These are phyloP conservation scores for Falco rusticolus DNA, from an alignment of 2,797 vertebrate genomes.

Conservation along the genomic window DNA sequence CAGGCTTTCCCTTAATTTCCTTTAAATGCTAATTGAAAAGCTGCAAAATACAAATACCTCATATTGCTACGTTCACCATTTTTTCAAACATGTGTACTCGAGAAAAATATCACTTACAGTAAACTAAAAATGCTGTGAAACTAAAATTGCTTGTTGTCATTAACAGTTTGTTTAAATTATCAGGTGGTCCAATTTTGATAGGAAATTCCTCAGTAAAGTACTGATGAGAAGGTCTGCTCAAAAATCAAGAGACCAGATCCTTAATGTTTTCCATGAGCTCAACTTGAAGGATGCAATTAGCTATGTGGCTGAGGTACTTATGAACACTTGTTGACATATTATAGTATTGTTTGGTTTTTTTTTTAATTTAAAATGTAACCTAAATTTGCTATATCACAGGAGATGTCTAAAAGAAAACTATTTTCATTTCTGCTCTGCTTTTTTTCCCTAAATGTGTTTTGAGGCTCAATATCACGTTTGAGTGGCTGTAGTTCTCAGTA, in stretches of 20 bases:
- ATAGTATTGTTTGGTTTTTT: not conserved
- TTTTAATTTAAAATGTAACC: not conserved
- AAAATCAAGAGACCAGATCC: slow-evolving; percentile 87
- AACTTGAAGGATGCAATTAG: slow-evolving; percentile 94
- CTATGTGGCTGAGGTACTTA: slow-evolving; percentile 90
- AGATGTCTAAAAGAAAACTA: not conserved
- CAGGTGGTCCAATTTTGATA: slow-evolving; percentile 93
- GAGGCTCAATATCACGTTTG: not conserved
- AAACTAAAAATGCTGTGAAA: not conserved
- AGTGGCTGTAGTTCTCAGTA: not conserved
- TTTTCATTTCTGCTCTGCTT: not conserved
- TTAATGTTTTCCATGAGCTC: slow-evolving; percentile 93
- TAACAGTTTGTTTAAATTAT: slow-evolving; percentile 33
- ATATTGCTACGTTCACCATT: not conserved
- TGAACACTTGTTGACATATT: not conserved
- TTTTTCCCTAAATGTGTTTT: not conserved
- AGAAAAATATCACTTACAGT: not conserved
- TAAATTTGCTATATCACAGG: not conserved
- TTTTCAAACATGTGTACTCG: not conserved
- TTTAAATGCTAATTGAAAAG: not conserved
- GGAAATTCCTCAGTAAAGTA: slow-evolving; percentile 85
- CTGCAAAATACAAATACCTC: not conserved
- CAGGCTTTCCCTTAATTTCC: not conserved
- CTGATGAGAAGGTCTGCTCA: slow-evolving; percentile 91
- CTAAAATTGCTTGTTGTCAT: slow-evolving; percentile 17